Base-by-base conservation (phyloP, 2,113 vertebrate species). In the Crotalus horridus region DNA sequence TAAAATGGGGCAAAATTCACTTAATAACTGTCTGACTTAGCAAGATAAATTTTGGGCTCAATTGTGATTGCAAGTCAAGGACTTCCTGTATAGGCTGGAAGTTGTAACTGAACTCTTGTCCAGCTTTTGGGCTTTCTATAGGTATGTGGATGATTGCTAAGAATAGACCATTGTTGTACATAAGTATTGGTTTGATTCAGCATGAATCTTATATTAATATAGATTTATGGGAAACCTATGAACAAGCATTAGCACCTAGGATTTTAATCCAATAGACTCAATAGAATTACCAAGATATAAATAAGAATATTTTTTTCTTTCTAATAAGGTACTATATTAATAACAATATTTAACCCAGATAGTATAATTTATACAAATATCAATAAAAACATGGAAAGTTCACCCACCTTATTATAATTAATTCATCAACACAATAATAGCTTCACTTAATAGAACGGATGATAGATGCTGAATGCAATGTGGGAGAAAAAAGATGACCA, bases 251-350 rank as follows among this genome's bases (percentile, higher is more conserved):
- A 0, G 26, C n/a, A 59, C 64, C 55, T 12, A n/a, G 7, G 91
- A 74, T 87, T 93, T 46, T 90, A 91, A 93, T 51, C 48, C 48
- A 91, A 51, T 43, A 4, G 5, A 2, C 0, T 0, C 1, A 3
- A 88, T 56, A 87, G 29, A 46, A 46, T 85, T 1, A 55, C 54
- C 29, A 24, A 90, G 56, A 12, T 15, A 2, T 54, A 85, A 24
- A 89, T 23, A 88, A 64, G 88, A 24, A 29, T 6, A 24, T 90
- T 90, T 94, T 95, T 93, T 95, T 89, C 93, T 91, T 95, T 95
- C 69, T 26, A 88, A 86, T 85, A 92, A 87, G 6, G 64, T 89
- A 90, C 26, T 81, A 48, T 90, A 90, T 24, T 74, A 69, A 91
- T 53, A 93, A 17, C 3, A 85, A 86, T 6, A 54, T 89, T 81